These are phyloP conservation scores for Rostratula benghalensis DNA, from an alignment of 2,113 vertebrate species.

Conservation along the genomic window DNA sequence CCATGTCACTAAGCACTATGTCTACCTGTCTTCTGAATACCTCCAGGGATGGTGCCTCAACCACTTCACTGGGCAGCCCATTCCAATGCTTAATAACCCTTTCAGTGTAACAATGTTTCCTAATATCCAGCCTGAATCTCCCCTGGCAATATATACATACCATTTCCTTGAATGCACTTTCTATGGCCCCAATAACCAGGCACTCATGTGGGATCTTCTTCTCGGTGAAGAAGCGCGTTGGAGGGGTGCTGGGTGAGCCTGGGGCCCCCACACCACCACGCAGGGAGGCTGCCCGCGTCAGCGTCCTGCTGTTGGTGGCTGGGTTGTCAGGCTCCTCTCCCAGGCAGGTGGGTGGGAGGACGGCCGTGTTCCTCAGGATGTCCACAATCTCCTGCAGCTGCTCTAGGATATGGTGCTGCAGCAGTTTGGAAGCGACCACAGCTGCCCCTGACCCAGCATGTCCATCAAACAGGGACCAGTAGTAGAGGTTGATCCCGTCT, in stretches of 20 bases:
- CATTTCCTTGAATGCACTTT: slow-evolving; percentile 98
- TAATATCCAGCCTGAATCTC: too few relatives aligned
- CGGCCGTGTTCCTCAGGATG: slow-evolving; percentile 82
- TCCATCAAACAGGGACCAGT: slow-evolving; percentile 96
- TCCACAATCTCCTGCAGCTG: slow-evolving; percentile 93
- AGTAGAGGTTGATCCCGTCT: slow-evolving; percentile 87
- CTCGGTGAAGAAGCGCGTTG: slow-evolving; percentile 93
- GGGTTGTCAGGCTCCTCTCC: slow-evolving; percentile 86
- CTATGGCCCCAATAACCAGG: slow-evolving; percentile 92
- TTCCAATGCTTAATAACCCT: too few relatives aligned
- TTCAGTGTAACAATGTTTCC: too few relatives aligned
- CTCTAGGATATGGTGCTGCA: slow-evolving; percentile 89
- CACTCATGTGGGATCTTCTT: slow-evolving; percentile 96
- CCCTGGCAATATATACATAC: slow-evolving; percentile 68
- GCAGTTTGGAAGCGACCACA: slow-evolving; percentile 87
- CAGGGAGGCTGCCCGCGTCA: slow-evolving; percentile 89
- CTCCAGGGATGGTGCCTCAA: too few relatives aligned
- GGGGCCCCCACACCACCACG: slow-evolving; percentile 87
- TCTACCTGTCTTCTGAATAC: too few relatives aligned
- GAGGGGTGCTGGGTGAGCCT: slow-evolving; percentile 85
- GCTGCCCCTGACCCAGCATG: slow-evolving; percentile 93
- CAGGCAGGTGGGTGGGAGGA: slow-evolving; percentile 86
- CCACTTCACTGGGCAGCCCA: too few relatives aligned
- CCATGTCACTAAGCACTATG: too few relatives aligned
- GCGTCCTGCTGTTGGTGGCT: slow-evolving; percentile 75